Percentiles rank a stretch among this genome's conserved stretches.
phyloP scores from a whole-genome alignment of 37 sponge, comb jelly and placozoan genomes.

The Halichondria panicea region DNA sequence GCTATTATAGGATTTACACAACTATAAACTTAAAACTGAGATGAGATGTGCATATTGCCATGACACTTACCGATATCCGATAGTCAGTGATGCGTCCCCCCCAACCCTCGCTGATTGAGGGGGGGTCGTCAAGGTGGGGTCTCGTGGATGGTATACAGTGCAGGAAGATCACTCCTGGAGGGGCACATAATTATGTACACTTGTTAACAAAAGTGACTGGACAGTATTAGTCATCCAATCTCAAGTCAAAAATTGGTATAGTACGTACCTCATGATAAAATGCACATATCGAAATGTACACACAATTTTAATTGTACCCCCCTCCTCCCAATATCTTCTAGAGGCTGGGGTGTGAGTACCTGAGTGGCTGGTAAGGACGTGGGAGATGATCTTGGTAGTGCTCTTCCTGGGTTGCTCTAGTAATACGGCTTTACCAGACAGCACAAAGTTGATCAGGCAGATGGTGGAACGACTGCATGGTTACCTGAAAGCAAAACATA shows the following conservation, averaged over 20 bases:
- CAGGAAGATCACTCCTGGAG: too few species aligned
- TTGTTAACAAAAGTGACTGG: too few species aligned
- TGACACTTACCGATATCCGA: slow-evolving; percentile 67
- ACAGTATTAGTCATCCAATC: too few species aligned
- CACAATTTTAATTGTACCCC: too few species aligned
- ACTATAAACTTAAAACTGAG: too few species aligned
- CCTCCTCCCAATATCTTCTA: too few species aligned
- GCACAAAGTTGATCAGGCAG: slow-evolving; percentile 87
- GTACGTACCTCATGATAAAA: too few species aligned
- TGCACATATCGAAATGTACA: too few species aligned
- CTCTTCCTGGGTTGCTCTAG: slow-evolving; percentile 82
- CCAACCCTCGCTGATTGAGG: slow-evolving; percentile 84
- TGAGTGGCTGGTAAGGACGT: slow-evolving; percentile 65
- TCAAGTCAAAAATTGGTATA: too few species aligned
- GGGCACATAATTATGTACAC: too few species aligned
- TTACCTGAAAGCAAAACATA: slow-evolving; percentile 70
- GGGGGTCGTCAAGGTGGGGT: slow-evolving; percentile 81
- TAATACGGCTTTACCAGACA: slow-evolving; percentile 80
- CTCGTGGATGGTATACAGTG: slow-evolving; percentile 70
- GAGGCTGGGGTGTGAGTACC: slow-evolving; percentile 62
- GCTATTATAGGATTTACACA: too few species aligned
- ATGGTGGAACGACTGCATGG: slow-evolving; percentile 82
- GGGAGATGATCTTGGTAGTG: slow-evolving; percentile 49
- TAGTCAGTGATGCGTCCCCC: slow-evolving; percentile 92
- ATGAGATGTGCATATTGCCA: too few species aligned